phyloP scores from a whole-genome alignment of 2,113 vertebrate genomes.

The Etia nguti region DNA sequence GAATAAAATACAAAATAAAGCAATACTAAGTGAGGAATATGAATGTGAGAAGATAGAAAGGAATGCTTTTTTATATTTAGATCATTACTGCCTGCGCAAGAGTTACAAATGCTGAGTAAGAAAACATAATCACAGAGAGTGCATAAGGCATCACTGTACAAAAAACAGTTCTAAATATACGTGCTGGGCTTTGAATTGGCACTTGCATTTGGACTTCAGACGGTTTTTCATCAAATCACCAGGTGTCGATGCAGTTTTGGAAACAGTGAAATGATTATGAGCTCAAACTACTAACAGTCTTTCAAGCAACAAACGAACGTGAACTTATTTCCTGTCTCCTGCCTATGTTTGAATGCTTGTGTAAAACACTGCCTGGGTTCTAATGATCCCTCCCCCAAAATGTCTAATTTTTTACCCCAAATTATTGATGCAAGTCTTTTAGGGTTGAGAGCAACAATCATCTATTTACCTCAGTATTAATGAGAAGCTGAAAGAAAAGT shows the following conservation, averaged over 20 bases:
- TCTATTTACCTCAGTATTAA: not conserved
- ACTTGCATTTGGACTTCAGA: not conserved
- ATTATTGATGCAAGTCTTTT: not conserved
- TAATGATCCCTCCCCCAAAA: not conserved
- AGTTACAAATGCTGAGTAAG: not conserved
- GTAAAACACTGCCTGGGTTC: not conserved
- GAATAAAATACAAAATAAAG: not conserved
- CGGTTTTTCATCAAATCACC: not conserved
- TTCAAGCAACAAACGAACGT: not conserved
- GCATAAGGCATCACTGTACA: not conserved
- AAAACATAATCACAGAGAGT: not conserved
- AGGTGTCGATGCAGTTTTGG: not conserved
- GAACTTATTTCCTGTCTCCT: not conserved
- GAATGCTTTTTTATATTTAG: not conserved
- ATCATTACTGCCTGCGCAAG: not conserved
- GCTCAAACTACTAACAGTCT: not conserved
- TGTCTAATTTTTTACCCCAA: not conserved
- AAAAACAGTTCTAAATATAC: conserved; percentile 1
- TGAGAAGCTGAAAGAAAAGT: not conserved
- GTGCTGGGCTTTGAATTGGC: not conserved
- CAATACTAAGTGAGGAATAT: not conserved
- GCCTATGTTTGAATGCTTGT: not conserved
- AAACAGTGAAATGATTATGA: not conserved
- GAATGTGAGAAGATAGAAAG: not conserved
- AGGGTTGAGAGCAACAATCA: not conserved